These are phyloP conservation scores for Andrena fulva DNA, from an alignment of 2,888 invertebrate species.

Conservation along the genomic window DNA sequence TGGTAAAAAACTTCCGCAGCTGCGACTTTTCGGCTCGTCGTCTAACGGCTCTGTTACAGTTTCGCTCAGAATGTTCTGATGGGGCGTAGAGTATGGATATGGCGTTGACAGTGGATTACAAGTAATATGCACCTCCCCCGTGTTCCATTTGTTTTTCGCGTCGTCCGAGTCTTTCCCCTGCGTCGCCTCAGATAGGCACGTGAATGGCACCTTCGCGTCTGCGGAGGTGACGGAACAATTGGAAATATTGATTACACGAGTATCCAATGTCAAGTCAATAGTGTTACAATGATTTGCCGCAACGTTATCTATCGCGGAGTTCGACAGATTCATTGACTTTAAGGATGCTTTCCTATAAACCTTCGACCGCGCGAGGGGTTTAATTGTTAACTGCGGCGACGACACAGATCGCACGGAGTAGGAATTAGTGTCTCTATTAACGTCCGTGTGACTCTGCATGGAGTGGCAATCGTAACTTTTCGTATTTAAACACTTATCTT, in stretches of 20 bases:
- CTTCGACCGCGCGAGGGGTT: conserved; percentile 76
- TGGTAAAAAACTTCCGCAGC: conserved; percentile 81
- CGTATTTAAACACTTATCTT: conserved; percentile 34
- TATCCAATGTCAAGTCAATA: conserved; percentile 41
- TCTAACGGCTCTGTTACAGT: conserved; percentile 66
- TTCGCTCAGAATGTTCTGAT: conserved; percentile 64
- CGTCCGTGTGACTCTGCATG: conserved; percentile 41
- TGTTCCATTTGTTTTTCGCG: conserved; percentile 70
- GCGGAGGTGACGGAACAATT: conserved; percentile 58
- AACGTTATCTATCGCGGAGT: conserved; percentile 32
- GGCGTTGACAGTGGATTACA: conserved; percentile 80
- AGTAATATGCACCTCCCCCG: conserved; percentile 76
- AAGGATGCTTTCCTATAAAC: conserved; percentile 81
- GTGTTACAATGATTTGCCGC: conserved; percentile 36
- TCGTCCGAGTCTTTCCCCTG: conserved; percentile 44
- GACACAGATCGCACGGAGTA: conserved; percentile 77
- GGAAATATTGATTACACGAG: conserved; percentile 68
- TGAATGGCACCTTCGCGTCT: conserved; percentile 40
- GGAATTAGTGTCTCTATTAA: conserved; percentile 50
- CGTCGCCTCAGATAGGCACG: conserved; percentile 24
- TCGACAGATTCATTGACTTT: conserved; percentile 66
- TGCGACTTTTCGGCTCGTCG: conserved; percentile 76
- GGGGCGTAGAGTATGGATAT: conserved; percentile 80
- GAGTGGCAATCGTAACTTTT: conserved; percentile 28
- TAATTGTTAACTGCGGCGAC: conserved; percentile 77